Percentiles rank a stretch among this genome's conserved stretches.
Evolutionary conservation across 2,888 invertebrate species (phyloP).

Genomic region (Deilephila porcellus): DNA sequence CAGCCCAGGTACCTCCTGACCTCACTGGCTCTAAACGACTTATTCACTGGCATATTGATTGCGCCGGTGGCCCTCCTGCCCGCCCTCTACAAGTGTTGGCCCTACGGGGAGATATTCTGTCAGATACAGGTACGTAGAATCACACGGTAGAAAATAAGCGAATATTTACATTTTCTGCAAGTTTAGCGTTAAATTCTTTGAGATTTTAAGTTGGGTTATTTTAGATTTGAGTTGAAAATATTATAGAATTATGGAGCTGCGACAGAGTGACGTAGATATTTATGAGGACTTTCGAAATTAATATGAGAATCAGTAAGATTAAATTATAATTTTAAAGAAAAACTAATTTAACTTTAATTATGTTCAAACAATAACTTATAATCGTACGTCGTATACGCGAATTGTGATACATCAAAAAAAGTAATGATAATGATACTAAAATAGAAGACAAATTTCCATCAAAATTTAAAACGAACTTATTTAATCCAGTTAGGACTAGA

Average conservation of each 20-base stretch:
- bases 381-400: not conserved
- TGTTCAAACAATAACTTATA: too few relatives aligned
- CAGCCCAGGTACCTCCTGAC: constrained; percentile 95
- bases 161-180: not conserved
- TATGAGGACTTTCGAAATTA: too few relatives aligned
- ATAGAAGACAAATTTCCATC: constrained; percentile 47
- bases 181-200: not conserved
- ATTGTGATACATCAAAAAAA: not conserved
- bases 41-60: constrained; percentile 93
- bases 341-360: too few relatives aligned
- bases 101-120: constrained; percentile 95
- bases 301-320: too few relatives aligned
- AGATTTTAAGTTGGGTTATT: not conserved
- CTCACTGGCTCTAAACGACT: constrained; percentile 93
- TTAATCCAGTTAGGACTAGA: constrained; percentile 72
- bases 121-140: constrained; percentile 91
- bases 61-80: constrained; percentile 94
- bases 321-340: too few relatives aligned
- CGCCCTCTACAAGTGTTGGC: constrained; percentile 94
- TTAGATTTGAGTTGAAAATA: not conserved
- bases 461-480: constrained; percentile 66
- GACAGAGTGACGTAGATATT: not conserved
- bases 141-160: not conserved
- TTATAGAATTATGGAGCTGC: too few relatives aligned
- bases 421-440: not conserved